Percentiles rank a stretch among this genome's conserved stretches.
Evolutionary conservation across 2,113 vertebrate species (phyloP).

Genomic region (Crypturellus undulatus): DNA sequence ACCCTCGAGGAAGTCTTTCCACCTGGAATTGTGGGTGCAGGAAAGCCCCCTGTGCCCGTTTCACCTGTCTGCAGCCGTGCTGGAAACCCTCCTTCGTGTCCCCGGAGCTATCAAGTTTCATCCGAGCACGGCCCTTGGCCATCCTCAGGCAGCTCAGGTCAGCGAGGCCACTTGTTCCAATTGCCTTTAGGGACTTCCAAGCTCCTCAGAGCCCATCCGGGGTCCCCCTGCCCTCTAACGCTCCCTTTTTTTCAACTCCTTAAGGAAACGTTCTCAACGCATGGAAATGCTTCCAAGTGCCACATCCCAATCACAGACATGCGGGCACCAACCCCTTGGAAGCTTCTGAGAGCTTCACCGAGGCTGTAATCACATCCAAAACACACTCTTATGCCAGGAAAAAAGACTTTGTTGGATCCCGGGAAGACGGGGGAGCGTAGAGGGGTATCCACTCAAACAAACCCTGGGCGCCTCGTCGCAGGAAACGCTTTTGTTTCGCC

Average conservation of each 20-base stretch:
- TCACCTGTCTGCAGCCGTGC: rapidly evolving
- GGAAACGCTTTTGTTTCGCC: not conserved
- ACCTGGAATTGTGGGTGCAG: rapidly evolving
- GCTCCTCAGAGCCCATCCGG: not conserved
- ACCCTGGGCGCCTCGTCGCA: not conserved
- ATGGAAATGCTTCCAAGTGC: not conserved
- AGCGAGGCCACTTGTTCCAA: not conserved
- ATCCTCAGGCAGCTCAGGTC: rapidly evolving
- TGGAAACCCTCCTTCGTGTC: rapidly evolving
- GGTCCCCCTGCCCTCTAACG: not conserved
- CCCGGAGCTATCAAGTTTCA: not conserved
- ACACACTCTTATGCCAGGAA: not conserved
- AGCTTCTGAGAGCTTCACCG: not conserved
- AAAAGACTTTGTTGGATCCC: not conserved
- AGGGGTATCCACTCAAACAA: not conserved
- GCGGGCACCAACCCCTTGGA: not conserved
- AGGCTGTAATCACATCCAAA: not conserved
- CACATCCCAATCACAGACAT: rapidly evolving
- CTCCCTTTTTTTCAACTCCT: not conserved
- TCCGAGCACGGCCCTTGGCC: not conserved
- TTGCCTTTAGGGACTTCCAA: not conserved
- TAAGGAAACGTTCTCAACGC: not conserved
- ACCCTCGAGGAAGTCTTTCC: not conserved
- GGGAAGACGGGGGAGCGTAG: rapidly evolving
- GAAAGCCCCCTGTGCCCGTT: rapidly evolving